Percentiles rank a stretch among this genome's conserved stretches.
Evolutionary conservation across 2,888 invertebrate genomes (phyloP).

Genomic region (Troilus luridus): DNA sequence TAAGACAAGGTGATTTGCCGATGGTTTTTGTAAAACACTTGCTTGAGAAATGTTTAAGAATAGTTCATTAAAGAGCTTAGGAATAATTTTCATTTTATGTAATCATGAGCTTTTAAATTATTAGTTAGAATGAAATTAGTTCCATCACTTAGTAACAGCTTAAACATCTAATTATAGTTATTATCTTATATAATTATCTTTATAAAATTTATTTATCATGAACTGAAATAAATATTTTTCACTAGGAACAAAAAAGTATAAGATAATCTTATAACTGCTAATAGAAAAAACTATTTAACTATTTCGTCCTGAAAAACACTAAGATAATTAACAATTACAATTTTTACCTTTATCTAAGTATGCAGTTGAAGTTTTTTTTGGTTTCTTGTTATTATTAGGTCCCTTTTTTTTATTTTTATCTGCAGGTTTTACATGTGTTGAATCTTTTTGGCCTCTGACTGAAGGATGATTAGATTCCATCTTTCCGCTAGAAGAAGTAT

Average conservation of each 20-base stretch:
- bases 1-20: no score
- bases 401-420: not conserved
- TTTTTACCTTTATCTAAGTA: constrained; percentile 37
- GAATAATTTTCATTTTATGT: not conserved
- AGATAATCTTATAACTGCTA: not conserved
- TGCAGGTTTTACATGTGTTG: not conserved
- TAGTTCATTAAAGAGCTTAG: not conserved
- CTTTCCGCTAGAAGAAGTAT: not conserved
- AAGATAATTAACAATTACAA: not conserved
- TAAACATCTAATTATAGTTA: not conserved
- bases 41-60: not conserved
- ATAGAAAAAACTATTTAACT: not conserved
- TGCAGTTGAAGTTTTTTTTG: constrained; percentile 34
- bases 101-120: not conserved
- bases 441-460: not conserved
- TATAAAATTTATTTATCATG: not conserved
- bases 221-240: not conserved
- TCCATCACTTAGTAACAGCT: not conserved
- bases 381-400: not conserved
- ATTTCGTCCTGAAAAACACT: not conserved
- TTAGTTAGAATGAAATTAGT: not conserved
- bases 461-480: not conserved
- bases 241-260: no score
- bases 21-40: no score
- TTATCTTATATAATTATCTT: not conserved